Evolutionary conservation across 2,113 vertebrate species (phyloP).

Genomic region (Ictalurus punctatus): DNA sequence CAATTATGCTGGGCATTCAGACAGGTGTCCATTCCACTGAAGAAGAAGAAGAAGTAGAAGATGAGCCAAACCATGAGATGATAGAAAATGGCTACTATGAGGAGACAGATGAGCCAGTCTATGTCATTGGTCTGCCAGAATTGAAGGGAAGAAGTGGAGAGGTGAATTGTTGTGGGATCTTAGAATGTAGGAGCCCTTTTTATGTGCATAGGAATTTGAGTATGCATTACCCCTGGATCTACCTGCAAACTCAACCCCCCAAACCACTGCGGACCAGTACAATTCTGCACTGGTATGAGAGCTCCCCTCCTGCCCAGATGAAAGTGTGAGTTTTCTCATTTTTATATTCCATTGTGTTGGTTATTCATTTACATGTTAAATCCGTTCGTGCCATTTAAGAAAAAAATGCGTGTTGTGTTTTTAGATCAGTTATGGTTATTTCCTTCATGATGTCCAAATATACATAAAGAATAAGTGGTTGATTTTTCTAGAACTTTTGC

Average conservation of each 20-base stretch:
- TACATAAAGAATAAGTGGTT: not conserved
- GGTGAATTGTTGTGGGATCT: slow-evolving; percentile 54
- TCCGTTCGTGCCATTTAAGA: not conserved
- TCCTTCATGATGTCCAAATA: not conserved
- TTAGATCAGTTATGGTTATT: not conserved
- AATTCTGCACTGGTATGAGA: slow-evolving; percentile 84
- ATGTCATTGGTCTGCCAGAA: slow-evolving; percentile 74
- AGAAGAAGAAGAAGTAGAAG: slow-evolving; percentile 69
- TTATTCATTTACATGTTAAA: not conserved
- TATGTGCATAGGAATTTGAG: slow-evolving; percentile 67
- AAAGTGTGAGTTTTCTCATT: slow-evolving; percentile 82
- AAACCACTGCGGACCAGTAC: slow-evolving; percentile 73
- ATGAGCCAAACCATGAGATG: slow-evolving; percentile 84
- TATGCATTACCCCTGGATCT: slow-evolving; percentile 56
- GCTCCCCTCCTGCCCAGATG: slow-evolving; percentile 84
- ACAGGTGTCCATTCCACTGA: slow-evolving; percentile 58
- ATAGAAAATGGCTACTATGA: slow-evolving; percentile 97
- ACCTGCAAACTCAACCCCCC: slow-evolving; percentile 65
- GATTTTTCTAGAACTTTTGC: not conserved
- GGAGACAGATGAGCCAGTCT: slow-evolving; percentile 77
- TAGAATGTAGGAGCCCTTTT: slow-evolving; percentile 70
- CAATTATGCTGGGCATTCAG: slow-evolving; percentile 68
- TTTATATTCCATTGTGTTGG: not conserved
- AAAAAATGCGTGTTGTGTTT: not conserved
- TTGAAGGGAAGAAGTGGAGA: slow-evolving; percentile 59